Evolutionary conservation across 2,797 vertebrate genomes (phyloP).

Genomic region (Carduelis carduelis): DNA sequence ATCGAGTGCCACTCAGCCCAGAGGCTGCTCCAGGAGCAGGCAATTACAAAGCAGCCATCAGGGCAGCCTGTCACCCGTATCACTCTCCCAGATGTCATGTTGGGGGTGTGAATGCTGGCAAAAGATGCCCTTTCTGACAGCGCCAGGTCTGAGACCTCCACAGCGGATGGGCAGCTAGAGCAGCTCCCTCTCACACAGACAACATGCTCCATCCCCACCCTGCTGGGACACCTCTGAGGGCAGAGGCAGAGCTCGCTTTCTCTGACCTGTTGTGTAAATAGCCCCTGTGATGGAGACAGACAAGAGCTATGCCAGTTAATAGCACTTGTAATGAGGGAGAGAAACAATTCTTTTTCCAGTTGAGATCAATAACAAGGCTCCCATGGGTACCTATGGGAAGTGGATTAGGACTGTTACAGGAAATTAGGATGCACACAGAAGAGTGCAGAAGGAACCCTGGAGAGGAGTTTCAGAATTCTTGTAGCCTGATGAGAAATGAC

Average conservation of each 20-base stretch:
- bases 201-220: fast-evolving
- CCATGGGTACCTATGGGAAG: conserved; percentile 14
- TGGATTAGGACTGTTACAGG: neutral
- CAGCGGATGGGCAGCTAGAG: neutral
- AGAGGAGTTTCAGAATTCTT: neutral
- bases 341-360: conserved; percentile 32
- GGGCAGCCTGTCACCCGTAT: neutral
- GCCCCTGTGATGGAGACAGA: neutral
- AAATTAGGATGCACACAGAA: neutral
- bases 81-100: fast-evolving
- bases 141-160: neutral
- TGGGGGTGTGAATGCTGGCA: neutral
- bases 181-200: neutral
- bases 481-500: conserved; percentile 16
- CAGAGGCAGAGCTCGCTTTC: neutral
- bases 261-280: neutral
- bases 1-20: fast-evolving
- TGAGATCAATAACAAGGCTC: conserved; percentile 39
- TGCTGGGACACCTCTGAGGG: neutral
- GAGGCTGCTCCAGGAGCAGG: neutral
- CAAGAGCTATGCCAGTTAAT: conserved; percentile 12
- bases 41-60: neutral
- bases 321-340: conserved; percentile 12
- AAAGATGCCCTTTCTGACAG: neutral
- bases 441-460: neutral